A percentile compares a stretch with the other conserved stretches of the same genome.
These are phyloP conservation scores for Plotosus lineatus DNA, from an alignment of 2,113 vertebrate species.

Conservation along the genomic window DNA sequence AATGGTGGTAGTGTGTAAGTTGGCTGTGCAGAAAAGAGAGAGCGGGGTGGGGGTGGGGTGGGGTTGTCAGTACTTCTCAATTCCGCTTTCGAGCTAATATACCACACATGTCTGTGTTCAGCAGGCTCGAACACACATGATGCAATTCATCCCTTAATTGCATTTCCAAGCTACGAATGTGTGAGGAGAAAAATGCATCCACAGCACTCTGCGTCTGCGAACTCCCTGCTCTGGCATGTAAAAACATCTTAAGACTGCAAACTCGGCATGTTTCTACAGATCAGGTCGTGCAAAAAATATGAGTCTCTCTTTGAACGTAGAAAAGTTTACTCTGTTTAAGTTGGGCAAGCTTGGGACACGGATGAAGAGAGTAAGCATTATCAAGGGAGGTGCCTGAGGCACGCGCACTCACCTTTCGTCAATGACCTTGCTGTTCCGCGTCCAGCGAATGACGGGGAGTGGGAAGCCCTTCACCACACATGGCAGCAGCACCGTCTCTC, in stretches of 20 bases:
- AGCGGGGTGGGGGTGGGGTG: too few species aligned
- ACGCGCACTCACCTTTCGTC: slow-evolving; percentile 77
- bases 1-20: slow-evolving; percentile 29
- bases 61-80: not conserved
- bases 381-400: not conserved
- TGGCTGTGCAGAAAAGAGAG: not conserved
- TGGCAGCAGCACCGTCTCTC: slow-evolving; percentile 78
- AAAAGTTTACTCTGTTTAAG: not conserved
- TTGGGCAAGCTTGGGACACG: not conserved
- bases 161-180: not conserved
- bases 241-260: not conserved
- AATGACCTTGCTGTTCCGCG: slow-evolving; percentile 73
- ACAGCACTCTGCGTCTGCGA: not conserved
- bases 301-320: not conserved
- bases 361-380: not conserved
- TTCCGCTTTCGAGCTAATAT: not conserved
- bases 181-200: not conserved
- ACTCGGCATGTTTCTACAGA: slow-evolving; percentile 3
- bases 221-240: not conserved
- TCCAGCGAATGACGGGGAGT: slow-evolving; percentile 77
- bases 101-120: not conserved
- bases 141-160: not conserved
- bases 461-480: slow-evolving; percentile 80
- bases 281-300: not conserved
- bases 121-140: not conserved